A percentile compares a stretch with the other conserved stretches of the same genome.
Conservation (phyloP, 2,888 invertebrate species). For the Steinernema hermaphroditum region DNA sequence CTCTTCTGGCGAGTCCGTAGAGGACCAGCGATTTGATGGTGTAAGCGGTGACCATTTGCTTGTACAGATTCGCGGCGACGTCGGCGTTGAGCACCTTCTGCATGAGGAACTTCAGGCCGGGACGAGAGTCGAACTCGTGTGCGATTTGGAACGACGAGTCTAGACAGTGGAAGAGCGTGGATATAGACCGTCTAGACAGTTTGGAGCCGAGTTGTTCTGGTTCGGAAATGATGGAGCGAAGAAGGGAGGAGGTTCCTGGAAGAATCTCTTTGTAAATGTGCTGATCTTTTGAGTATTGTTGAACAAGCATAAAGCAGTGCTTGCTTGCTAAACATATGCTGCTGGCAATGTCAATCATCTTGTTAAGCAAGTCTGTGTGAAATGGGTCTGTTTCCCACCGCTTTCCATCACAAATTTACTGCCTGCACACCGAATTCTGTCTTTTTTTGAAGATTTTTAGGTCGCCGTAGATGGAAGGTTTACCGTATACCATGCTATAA, state of each 20-base stretch:
- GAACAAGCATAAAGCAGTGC: too few species aligned
- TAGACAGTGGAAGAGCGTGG: constrained; percentile 38
- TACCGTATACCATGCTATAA: too few species aligned
- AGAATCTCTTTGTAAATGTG: too few species aligned
- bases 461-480: too few species aligned
- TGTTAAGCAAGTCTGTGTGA: too few species aligned
- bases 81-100: constrained; percentile 43
- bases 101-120: constrained; percentile 41
- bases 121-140: constrained; percentile 41
- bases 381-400: too few species aligned
- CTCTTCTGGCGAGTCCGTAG: background rate
- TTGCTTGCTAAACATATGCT: too few species aligned
- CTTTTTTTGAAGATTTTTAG: too few species aligned
- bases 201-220: constrained; percentile 2
- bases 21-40: constrained; percentile 10
- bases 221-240: constrained; percentile 5
- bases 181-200: background rate
- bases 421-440: too few species aligned
- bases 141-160: constrained; percentile 38
- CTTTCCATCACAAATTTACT: too few species aligned
- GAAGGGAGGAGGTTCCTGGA: constrained; percentile 5
- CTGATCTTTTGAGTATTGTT: too few species aligned
- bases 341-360: too few species aligned
- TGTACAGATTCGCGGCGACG: constrained; percentile 40
- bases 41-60: constrained; percentile 21